Base-by-base conservation (phyloP, 2,797 vertebrate genomes). In the Gallinago stenura region DNA sequence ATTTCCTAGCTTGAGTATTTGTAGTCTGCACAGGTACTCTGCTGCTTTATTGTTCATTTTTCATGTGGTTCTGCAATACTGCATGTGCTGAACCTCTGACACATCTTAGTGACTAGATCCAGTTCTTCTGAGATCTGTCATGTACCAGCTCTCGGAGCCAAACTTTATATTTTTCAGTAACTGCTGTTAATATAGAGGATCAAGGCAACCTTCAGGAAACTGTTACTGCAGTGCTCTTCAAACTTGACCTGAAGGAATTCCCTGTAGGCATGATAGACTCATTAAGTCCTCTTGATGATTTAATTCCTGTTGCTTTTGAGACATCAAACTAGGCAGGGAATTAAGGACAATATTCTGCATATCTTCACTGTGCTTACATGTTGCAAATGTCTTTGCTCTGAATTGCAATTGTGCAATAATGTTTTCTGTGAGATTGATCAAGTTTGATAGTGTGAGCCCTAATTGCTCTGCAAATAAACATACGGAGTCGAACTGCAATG, bases 251-350 rank as follows among this genome's bases (percentile, higher is more conserved):
- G 62, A 75, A 82, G 88, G 76, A 83, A 92, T 46, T 87, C 46
- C 26, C 58, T 92, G 4, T 66, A 50, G 64, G 77, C 66, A 28
- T 66, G 30, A 51, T 12, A 37, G 71, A 30, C 43, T 81, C 2
- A 1, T 97, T 92, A 85, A 76, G n/a, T 90, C 61, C 68, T 69
- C 57, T 61, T 62, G 17, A 72, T 54, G 31, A 81, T 94, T 87
- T 90, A 65, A 85, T 93, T 76, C 62, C 56, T 53, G 15, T 24
- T 77, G 51, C 57, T 93, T 94, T 64, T 91, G 92, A 87, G 88
- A 65, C 35, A 35, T 79, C 54, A 87, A 1, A 75, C 35, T 77
- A 72, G 57, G 48, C 65, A 87, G 30, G 21, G n/a, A 57, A 17
- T 88, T 81, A 62, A 37, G 91, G 53, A 66, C 24, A 16, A 17